Conservation (phyloP, 1,140 invertebrate genomes). For the Oedothorax gibbosus region DNA sequence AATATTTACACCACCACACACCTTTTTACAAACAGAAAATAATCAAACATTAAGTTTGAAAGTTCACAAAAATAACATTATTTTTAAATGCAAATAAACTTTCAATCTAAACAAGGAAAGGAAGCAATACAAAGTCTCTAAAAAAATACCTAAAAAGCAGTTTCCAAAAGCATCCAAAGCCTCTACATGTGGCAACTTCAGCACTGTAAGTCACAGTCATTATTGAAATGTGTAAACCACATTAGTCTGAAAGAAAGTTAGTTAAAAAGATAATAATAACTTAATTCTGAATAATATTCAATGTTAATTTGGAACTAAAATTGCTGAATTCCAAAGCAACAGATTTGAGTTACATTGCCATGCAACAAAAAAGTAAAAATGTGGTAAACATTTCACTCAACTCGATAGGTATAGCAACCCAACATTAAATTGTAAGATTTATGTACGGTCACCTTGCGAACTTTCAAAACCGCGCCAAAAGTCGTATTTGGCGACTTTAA, state of each 20-base stretch:
- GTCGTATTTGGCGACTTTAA: no score
- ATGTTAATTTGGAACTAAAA: background rate
- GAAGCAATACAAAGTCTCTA: background rate
- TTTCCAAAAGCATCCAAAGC: slow-evolving; percentile 87
- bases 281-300: background rate
- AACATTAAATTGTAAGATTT: no score
- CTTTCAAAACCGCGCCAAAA: no score
- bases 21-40: background rate
- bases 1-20: no score
- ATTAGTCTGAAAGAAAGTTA: slow-evolving; percentile 5
- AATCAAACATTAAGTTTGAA: background rate
- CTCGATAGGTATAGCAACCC: no score
- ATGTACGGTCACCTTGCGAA: no score
- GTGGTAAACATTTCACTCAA: no score
- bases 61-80: background rate
- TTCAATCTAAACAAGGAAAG: background rate
- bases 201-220: slow-evolving; percentile 92
- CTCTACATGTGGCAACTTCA: slow-evolving; percentile 86
- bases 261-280: background rate
- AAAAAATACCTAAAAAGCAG: slow-evolving; percentile 78
- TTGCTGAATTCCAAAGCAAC: background rate
- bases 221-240: background rate
- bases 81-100: background rate
- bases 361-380: no score
- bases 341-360: no score